Percentiles rank a stretch among this genome's conserved stretches.
Evolutionary conservation across 2,797 vertebrate species (phyloP).

Genomic region (Sebastiscus tertius): DNA sequence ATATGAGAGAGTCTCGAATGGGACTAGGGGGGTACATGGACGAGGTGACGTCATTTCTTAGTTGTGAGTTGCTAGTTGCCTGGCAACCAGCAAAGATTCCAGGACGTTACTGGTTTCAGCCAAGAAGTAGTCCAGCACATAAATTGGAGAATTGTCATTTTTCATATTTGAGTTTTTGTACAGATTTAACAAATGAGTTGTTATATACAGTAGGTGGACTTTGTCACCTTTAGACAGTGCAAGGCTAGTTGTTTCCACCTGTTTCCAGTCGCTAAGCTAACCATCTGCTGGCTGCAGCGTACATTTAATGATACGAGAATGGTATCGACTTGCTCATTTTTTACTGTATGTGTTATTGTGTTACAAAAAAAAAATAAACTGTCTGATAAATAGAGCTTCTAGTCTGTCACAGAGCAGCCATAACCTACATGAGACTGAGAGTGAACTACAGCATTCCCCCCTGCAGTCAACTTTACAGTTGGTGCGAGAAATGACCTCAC

Average conservation of each 20-base stretch:
- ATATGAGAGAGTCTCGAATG: not conserved
- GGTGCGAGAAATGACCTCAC: slow-evolving; percentile 77
- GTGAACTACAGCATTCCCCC: not conserved
- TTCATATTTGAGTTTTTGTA: not conserved
- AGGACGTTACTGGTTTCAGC: not conserved
- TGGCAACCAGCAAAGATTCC: not conserved
- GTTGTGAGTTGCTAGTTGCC: not conserved
- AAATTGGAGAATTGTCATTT: not conserved
- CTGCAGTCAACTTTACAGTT: slow-evolving; percentile 66
- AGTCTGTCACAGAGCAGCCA: not conserved
- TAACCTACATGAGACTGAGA: slow-evolving; percentile 16
- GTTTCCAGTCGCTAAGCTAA: not conserved
- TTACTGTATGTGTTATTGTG: not conserved
- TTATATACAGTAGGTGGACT: too few species aligned
- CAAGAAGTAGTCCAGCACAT: not conserved
- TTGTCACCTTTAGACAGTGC: not conserved
- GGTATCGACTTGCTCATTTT: not conserved
- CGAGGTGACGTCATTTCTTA: not conserved
- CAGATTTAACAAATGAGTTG: not conserved
- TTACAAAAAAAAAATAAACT: not conserved
- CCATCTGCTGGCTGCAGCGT: not conserved
- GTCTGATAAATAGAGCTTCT: not conserved
- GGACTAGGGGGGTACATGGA: not conserved
- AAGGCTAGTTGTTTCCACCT: too few species aligned
- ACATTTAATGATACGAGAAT: not conserved